Conservation (phyloP, 1,140 invertebrate genomes). For the Bombus haemorrhoidalis region DNA sequence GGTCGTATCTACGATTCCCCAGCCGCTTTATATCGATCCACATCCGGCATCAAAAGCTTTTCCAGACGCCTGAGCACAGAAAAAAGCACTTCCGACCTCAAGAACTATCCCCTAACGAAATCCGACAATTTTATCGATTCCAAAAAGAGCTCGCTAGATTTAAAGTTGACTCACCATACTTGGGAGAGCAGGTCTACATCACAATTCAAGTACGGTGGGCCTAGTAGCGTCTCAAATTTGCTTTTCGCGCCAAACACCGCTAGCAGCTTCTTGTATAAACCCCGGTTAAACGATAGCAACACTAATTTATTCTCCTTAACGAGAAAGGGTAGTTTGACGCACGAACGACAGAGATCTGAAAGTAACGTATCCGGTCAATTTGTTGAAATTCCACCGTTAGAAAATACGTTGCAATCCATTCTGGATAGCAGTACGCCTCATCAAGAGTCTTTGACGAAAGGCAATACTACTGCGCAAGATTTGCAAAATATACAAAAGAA, state of each 20-base stretch:
- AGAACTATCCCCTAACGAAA: conserved; percentile 61
- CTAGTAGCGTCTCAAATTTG: conserved; percentile 65
- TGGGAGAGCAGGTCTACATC: conserved; percentile 49
- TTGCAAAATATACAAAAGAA: background rate
- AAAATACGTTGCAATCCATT: conserved; percentile 71
- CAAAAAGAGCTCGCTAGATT: conserved; percentile 73
- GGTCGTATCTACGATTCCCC: conserved; percentile 67
- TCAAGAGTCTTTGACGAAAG: background rate
- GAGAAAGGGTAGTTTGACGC: conserved; percentile 52
- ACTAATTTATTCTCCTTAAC: conserved; percentile 71
- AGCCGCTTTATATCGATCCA: conserved; percentile 66
- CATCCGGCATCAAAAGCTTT: conserved; percentile 69
- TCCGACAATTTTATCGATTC: conserved; percentile 60
- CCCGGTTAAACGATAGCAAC: conserved; percentile 70
- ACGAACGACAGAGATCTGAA: conserved; percentile 14
- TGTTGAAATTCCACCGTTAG: conserved; percentile 50
- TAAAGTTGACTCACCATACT: conserved; percentile 52
- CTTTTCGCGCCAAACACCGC: conserved; percentile 70
- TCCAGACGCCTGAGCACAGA: conserved; percentile 62
- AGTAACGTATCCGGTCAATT: background rate
- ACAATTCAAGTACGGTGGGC: conserved; percentile 42
- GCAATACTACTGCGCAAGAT: background rate
- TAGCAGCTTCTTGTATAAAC: conserved; percentile 75
- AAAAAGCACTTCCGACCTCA: conserved; percentile 68
- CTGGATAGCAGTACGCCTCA: conserved; percentile 51